These are phyloP conservation scores for Manis crassicaudata DNA, from an alignment of 2,797 vertebrate species.

Conservation along the genomic window DNA sequence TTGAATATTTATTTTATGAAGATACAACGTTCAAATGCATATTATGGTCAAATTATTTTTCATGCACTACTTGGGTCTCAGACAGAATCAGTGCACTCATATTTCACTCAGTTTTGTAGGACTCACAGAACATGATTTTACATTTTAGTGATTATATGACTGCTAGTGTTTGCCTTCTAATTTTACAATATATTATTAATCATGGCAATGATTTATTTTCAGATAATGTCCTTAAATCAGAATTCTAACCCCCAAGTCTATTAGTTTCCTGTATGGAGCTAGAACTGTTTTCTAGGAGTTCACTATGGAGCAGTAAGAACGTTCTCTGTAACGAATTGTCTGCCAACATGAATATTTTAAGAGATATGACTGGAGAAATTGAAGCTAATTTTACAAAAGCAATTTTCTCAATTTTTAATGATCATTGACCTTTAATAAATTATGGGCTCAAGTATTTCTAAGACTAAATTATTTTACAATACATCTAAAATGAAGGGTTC, in stretches of 20 bases:
- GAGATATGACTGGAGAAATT: background rate
- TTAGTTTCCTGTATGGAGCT: background rate
- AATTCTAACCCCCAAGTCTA: background rate
- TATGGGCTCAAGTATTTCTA: background rate
- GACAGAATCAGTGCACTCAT: background rate
- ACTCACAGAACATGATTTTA: background rate
- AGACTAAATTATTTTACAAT: conserved; percentile 11
- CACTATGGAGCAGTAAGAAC: background rate
- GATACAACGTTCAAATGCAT: background rate
- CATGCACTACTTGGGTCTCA: background rate
- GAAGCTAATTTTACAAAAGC: background rate
- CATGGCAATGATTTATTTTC: background rate
- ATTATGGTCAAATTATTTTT: background rate
- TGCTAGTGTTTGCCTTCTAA: background rate
- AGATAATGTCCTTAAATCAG: background rate
- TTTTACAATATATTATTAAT: background rate
- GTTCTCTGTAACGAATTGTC: background rate
- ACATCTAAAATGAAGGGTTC: background rate
- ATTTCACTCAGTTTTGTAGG: background rate
- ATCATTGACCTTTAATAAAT: background rate
- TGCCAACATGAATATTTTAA: background rate
- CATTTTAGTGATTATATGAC: background rate
- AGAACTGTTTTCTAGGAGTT: background rate
- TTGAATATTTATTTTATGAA: conserved; percentile 10
- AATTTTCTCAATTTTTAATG: background rate